Evolutionary conservation across 2,797 vertebrate genomes (phyloP).

Genomic region (Microctenopoma lineatum): DNA sequence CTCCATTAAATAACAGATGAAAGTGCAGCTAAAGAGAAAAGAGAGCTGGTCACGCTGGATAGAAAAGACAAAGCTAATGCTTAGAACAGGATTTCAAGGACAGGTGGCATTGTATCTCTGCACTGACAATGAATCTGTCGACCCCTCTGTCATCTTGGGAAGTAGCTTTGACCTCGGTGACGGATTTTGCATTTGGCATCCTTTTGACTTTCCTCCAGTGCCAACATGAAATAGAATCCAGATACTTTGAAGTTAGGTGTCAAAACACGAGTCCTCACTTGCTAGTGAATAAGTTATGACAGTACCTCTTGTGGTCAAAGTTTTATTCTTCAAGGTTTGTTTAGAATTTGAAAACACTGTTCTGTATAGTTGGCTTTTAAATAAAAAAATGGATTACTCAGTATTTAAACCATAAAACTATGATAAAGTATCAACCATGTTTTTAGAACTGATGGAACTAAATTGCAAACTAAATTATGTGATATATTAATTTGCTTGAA

Average conservation of each 20-base stretch:
- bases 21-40: constrained; percentile 72
- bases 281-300: constrained; percentile 76
- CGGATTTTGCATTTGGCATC: constrained; percentile 74
- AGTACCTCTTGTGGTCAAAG: constrained; percentile 66
- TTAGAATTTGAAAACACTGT: constrained; percentile 52
- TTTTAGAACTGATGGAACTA: too few relatives aligned
- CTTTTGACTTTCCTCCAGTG: constrained; percentile 77
- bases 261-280: constrained; percentile 72
- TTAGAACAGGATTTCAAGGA: constrained; percentile 74
- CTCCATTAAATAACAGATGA: constrained; percentile 76
- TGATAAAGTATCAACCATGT: too few relatives aligned
- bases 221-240: constrained; percentile 79
- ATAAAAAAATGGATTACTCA: too few relatives aligned
- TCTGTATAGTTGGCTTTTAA: background rate
- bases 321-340: constrained; percentile 64
- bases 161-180: constrained; percentile 73
- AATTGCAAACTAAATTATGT: too few relatives aligned
- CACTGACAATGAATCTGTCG: constrained; percentile 60
- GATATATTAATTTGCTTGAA: too few relatives aligned
- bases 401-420: background rate
- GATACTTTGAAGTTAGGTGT: constrained; percentile 78
- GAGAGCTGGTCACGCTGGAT: constrained; percentile 68
- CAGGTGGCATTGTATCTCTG: constrained; percentile 64
- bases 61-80: constrained; percentile 72
- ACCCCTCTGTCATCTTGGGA: constrained; percentile 71